Evolutionary conservation across 1,140 invertebrate genomes (phyloP).

Genomic region (Rhagoletis zephyria): DNA sequence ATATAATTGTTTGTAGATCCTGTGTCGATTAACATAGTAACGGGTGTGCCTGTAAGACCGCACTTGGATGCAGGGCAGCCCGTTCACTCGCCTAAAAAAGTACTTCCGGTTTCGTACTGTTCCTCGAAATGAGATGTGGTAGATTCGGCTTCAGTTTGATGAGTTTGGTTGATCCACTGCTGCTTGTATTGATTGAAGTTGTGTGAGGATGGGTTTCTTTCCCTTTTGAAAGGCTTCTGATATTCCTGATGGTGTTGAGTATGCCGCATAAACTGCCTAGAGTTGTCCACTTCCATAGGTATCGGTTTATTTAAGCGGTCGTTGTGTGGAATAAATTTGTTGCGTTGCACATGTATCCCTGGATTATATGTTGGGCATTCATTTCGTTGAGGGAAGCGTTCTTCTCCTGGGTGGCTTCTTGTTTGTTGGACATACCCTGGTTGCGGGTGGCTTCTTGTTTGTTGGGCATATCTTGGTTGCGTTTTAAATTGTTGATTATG

Average conservation of each 20-base stretch:
- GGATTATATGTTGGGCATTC: neutral
- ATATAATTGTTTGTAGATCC: neutral
- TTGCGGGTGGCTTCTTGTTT: too few relatives aligned
- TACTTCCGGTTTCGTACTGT: neutral
- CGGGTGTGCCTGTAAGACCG: neutral
- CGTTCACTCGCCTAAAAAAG: neutral
- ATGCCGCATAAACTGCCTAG: too few relatives aligned
- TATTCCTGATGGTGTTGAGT: neutral
- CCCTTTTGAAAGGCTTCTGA: slow-evolving; percentile 6
- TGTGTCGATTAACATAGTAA: neutral
- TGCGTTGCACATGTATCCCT: neutral
- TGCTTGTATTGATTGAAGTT: neutral
- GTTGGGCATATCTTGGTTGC: too few relatives aligned
- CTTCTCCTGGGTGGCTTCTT: neutral
- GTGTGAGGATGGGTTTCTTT: neutral
- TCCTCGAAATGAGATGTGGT: neutral
- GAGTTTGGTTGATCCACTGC: neutral
- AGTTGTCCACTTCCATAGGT: too few relatives aligned
- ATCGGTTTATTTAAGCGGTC: too few relatives aligned
- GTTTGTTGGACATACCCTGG: too few relatives aligned
- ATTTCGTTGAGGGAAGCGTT: neutral
- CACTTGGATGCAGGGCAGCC: neutral
- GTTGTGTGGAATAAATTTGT: neutral
- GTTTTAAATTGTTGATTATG: too few relatives aligned
- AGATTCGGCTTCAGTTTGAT: neutral